A percentile compares a stretch with the other conserved stretches of the same genome.
Evolutionary conservation across 2,797 vertebrate species (phyloP).

Genomic region (Babyrousa celebensis): DNA sequence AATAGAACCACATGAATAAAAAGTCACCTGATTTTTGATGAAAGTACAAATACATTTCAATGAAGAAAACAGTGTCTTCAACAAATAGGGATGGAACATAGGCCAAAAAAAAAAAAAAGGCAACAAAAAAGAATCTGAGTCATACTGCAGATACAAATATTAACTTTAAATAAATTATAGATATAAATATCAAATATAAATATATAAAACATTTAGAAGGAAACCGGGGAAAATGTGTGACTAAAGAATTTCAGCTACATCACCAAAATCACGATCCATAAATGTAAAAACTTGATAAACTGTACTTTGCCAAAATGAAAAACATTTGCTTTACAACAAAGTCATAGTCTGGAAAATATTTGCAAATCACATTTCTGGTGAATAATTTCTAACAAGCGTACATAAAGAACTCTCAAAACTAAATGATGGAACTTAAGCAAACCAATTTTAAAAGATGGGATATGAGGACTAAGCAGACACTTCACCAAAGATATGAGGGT

Average conservation of each 20-base stretch:
- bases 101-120: background rate
- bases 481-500: background rate
- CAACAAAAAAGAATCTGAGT: background rate
- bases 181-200: background rate
- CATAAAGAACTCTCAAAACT: background rate
- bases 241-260: background rate
- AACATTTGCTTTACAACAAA: background rate
- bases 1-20: background rate
- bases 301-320: background rate
- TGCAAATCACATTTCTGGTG: background rate
- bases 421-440: background rate
- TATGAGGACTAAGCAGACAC: background rate
- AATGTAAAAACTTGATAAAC: slow-evolving; percentile 4
- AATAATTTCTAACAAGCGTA: background rate
- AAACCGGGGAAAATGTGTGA: background rate
- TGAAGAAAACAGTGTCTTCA: background rate
- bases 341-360: background rate
- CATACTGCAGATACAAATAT: background rate
- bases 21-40: background rate
- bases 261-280: background rate
- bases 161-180: slow-evolving; percentile 1
- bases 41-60: background rate
- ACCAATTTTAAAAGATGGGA: background rate
- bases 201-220: background rate
- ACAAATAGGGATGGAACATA: background rate